phyloP scores from a whole-genome alignment of 2,888 invertebrate species.

The Gymnoscelis rufifasciata region DNA sequence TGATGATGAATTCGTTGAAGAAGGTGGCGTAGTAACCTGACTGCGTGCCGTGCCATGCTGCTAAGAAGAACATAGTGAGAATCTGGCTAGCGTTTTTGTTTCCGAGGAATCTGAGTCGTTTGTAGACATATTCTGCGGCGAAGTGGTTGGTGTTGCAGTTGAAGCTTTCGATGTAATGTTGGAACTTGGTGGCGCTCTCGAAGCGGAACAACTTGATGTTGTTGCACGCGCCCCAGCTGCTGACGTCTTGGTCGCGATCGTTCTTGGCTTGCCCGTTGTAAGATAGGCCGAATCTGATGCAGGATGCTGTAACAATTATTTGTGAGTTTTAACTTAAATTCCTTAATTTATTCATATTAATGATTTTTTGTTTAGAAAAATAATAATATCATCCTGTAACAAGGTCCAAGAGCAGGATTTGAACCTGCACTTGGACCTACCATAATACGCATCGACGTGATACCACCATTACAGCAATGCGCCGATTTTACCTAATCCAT shows the following conservation, averaged over 20 bases:
- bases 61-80: conserved; percentile 90
- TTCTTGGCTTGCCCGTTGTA: conserved; percentile 87
- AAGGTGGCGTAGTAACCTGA: conserved; percentile 97
- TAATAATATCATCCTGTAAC: too few species aligned
- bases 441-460: too few species aligned
- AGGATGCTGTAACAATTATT: conserved; percentile 54
- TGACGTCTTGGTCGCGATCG: conserved; percentile 32
- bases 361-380: too few species aligned
- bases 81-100: conserved; percentile 90
- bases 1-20: conserved; percentile 92
- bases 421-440: too few species aligned
- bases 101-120: conserved; percentile 93
- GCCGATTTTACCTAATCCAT: too few species aligned
- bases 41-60: conserved; percentile 97
- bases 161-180: conserved; percentile 93
- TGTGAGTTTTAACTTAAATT: too few species aligned
- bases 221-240: conserved; percentile 91
- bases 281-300: conserved; percentile 85
- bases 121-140: conserved; percentile 96
- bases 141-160: conserved; percentile 98
- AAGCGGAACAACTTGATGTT: conserved; percentile 91
- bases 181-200: conserved; percentile 90
- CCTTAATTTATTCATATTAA: too few species aligned
- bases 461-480: too few species aligned
- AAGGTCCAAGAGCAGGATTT: too few species aligned